phyloP scores from a whole-genome alignment of 2,797 vertebrate genomes.

The Channa striata region DNA sequence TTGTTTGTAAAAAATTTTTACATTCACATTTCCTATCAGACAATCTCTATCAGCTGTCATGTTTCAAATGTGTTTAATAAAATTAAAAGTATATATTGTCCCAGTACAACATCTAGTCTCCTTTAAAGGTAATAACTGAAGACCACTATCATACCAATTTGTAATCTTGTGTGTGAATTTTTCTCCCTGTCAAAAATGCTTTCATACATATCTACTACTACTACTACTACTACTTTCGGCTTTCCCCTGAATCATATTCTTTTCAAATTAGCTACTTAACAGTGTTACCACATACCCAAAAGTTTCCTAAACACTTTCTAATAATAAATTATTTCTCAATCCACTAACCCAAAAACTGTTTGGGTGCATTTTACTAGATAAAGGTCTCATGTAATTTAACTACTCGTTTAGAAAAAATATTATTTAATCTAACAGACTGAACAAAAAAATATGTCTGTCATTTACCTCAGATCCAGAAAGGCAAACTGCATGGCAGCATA shows the following conservation, averaged over 20 bases:
- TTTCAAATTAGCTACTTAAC: too few species aligned
- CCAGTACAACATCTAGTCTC: too few species aligned
- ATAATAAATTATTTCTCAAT: background rate
- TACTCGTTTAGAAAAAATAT: background rate
- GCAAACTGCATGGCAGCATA: constrained; percentile 97
- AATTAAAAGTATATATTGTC: background rate
- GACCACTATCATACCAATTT: background rate
- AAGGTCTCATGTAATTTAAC: constrained; percentile 1
- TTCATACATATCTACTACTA: too few species aligned
- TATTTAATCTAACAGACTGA: background rate
- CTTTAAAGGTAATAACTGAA: background rate
- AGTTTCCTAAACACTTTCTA: background rate
- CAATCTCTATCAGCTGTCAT: background rate
- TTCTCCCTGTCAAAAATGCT: too few species aligned
- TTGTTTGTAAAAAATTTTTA: too few species aligned
- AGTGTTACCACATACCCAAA: background rate
- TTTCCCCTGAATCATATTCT: too few species aligned
- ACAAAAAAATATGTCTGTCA: background rate
- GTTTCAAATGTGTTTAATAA: background rate
- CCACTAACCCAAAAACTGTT: background rate
- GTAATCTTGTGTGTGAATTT: background rate
- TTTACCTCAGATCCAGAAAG: constrained; percentile 93
- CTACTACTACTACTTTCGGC: too few species aligned
- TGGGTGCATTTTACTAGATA: background rate
- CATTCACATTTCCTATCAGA: too few species aligned